Conservation (phyloP, 2,113 vertebrate genomes). For the Myotis brandtii region DNA sequence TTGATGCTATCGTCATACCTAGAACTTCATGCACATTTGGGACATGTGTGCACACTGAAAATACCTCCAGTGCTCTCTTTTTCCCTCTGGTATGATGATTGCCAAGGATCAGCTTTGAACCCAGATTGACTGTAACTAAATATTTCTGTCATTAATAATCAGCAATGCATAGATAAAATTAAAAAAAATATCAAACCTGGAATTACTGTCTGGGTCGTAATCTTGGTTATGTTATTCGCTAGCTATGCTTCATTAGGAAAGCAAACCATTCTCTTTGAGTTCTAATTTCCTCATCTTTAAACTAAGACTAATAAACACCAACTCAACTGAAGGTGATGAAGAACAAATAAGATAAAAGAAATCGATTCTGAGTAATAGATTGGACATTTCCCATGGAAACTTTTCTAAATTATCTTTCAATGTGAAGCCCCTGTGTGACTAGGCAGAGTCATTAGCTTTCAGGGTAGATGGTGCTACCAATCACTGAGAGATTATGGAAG, state of each 20-base stretch:
- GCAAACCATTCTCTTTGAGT: background rate
- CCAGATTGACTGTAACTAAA: background rate
- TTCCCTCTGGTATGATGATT: background rate
- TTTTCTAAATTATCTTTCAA: background rate
- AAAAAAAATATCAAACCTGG: background rate
- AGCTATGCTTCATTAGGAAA: background rate
- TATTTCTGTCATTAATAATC: background rate
- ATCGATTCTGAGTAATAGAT: background rate
- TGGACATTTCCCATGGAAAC: background rate
- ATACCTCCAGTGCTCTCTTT: background rate
- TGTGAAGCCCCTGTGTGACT: background rate
- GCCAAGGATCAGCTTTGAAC: background rate
- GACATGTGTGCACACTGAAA: background rate
- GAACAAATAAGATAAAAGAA: constrained; percentile 16
- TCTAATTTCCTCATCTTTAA: background rate
- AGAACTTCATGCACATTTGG: background rate
- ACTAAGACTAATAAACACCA: background rate
- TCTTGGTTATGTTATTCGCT: background rate
- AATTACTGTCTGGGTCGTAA: background rate
- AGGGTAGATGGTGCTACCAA: background rate
- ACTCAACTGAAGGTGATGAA: background rate
- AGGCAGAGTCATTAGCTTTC: background rate
- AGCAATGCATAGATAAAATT: background rate
- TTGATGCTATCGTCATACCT: background rate
- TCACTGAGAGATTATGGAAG: background rate